These are phyloP conservation scores for Denticeps clupeoides DNA, from an alignment of 2,797 vertebrate species.

Conservation along the genomic window DNA sequence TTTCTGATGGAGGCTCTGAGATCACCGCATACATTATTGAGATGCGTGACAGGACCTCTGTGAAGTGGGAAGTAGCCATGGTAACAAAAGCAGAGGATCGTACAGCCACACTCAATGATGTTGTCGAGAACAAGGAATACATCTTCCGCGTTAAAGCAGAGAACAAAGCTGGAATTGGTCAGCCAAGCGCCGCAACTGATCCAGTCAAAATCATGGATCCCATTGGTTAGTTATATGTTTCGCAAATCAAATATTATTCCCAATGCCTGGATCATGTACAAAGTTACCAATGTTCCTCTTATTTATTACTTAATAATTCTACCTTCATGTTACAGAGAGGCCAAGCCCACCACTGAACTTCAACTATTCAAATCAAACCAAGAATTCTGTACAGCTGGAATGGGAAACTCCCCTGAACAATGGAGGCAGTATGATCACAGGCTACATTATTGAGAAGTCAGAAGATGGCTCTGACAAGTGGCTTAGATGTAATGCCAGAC, in stretches of 20 bases:
- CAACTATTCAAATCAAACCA: conserved; percentile 74
- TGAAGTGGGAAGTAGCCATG: conserved; percentile 84
- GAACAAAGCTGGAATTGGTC: conserved; percentile 87
- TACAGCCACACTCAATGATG: conserved; percentile 74
- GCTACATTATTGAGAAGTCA: conserved; percentile 84
- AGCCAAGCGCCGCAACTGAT: conserved; percentile 82
- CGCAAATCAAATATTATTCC: not conserved
- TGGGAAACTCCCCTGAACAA: conserved; percentile 89
- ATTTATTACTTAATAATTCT: no score
- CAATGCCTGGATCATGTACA: no score
- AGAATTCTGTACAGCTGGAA: conserved; percentile 74
- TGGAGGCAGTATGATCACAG: conserved; percentile 86
- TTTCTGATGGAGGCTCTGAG: conserved; percentile 81
- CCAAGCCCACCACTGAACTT: conserved; percentile 90
- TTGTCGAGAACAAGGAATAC: conserved; percentile 97
- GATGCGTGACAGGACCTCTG: conserved; percentile 84
- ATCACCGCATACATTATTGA: conserved; percentile 86
- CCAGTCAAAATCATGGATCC: conserved; percentile 94
- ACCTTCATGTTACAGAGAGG: conserved; percentile 64
- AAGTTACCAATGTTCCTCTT: no score
- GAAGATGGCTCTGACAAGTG: conserved; percentile 85
- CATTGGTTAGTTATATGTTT: conserved; percentile 63
- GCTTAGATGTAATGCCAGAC: conserved; percentile 83
- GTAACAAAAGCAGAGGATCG: conserved; percentile 67
- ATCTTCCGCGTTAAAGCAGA: conserved; percentile 92